A percentile compares a stretch with the other conserved stretches of the same genome.
phyloP scores from a whole-genome alignment of 2,113 vertebrate genomes.

The Cinclus cinclus region DNA sequence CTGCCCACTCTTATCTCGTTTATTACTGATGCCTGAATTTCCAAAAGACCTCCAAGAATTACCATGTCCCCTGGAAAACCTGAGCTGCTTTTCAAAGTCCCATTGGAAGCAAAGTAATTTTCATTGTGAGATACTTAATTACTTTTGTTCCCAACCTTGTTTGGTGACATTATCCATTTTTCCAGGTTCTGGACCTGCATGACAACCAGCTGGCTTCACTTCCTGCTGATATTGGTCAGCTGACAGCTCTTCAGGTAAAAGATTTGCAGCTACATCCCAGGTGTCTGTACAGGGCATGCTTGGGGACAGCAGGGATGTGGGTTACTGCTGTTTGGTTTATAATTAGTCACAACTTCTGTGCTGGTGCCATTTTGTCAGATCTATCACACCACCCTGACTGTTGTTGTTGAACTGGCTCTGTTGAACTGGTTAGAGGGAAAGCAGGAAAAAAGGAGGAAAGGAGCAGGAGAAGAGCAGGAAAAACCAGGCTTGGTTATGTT shows the following conservation, averaged over 20 bases:
- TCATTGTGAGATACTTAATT: not conserved
- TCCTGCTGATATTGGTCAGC: constrained; percentile 86
- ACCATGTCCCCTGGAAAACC: not conserved
- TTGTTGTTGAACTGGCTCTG: not conserved
- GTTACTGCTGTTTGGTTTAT: not conserved
- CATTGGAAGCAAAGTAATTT: not conserved
- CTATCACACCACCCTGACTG: not conserved
- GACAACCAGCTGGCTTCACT: constrained; percentile 86
- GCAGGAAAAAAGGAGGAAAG: not conserved
- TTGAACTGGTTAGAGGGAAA: not conserved
- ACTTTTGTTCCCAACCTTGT: not conserved
- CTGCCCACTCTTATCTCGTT: not conserved
- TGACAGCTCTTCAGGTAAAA: constrained; percentile 81
- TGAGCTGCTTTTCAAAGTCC: not conserved
- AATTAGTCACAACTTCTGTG: not conserved
- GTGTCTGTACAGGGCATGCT: not conserved
- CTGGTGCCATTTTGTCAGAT: not conserved
- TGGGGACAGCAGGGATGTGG: not conserved
- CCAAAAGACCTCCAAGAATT: not conserved
- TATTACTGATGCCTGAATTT: not conserved
- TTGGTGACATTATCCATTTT: not conserved
- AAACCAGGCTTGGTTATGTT: not conserved
- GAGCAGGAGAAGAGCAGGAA: not conserved
- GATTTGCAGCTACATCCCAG: not conserved
- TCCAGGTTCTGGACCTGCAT: constrained; percentile 92